Conservation (phyloP, 2,797 vertebrate species). For the Alosa sapidissima region DNA sequence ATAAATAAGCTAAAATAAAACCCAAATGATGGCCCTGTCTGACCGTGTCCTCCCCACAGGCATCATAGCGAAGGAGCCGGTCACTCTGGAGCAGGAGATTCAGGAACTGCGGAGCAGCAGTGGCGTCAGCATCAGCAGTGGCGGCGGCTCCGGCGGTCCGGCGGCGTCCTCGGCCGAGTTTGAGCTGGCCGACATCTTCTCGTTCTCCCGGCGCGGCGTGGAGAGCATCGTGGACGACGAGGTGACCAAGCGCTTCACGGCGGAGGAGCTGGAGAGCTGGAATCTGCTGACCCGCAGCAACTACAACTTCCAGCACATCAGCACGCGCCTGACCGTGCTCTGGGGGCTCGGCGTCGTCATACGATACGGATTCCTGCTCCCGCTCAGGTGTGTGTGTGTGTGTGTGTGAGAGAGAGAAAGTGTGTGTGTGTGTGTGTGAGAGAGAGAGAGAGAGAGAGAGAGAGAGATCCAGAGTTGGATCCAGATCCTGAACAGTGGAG, state of each 20-base stretch:
- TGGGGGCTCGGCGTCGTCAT: slow-evolving; percentile 88
- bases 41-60: slow-evolving; percentile 62
- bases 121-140: slow-evolving; percentile 57
- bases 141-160: background rate
- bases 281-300: slow-evolving; percentile 92
- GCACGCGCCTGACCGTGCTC: slow-evolving; percentile 80
- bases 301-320: slow-evolving; percentile 89
- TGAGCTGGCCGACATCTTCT: slow-evolving; percentile 88
- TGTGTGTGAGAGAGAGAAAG: background rate
- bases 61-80: slow-evolving; percentile 87
- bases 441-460: too few species aligned
- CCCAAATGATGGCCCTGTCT: too few species aligned
- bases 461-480: too few species aligned
- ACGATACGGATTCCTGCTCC: slow-evolving; percentile 87
- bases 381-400: slow-evolving; percentile 79
- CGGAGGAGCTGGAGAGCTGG: slow-evolving; percentile 91
- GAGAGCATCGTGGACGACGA: slow-evolving; percentile 95
- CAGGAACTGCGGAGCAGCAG: slow-evolving; percentile 75
- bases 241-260: slow-evolving; percentile 90
- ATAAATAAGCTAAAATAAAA: too few species aligned
- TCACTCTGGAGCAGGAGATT: slow-evolving; percentile 84
- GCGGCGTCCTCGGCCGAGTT: slow-evolving; percentile 67
- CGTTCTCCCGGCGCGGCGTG: slow-evolving; percentile 87
- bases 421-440: too few species aligned
- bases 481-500: too few species aligned